Evolutionary conservation across 2,888 invertebrate species (phyloP).

Genomic region (Escarpia spicata): DNA sequence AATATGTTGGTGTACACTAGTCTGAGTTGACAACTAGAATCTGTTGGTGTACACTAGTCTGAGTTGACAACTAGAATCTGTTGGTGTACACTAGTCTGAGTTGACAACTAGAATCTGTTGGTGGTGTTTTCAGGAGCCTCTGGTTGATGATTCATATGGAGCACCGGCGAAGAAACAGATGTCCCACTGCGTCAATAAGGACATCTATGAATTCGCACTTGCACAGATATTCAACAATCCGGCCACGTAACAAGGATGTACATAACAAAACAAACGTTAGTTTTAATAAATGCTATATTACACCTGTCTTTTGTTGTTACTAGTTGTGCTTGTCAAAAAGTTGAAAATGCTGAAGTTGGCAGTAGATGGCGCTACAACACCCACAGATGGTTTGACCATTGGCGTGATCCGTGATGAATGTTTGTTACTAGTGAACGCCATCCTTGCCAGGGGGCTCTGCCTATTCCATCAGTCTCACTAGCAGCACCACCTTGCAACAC

Average conservation of each 20-base stretch:
- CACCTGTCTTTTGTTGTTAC: background rate
- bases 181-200: background rate
- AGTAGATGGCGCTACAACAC: background rate
- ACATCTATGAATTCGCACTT: background rate
- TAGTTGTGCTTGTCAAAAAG: background rate
- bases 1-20: no score
- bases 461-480: no score
- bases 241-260: background rate
- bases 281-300: background rate
- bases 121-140: background rate
- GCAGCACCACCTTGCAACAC: no score
- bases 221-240: constrained; percentile 1
- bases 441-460: no score
- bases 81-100: background rate
- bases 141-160: background rate
- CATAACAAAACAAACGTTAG: background rate
- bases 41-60: no score
- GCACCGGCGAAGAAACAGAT: constrained; percentile 9
- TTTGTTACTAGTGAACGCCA: no score
- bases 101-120: background rate
- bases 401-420: background rate
- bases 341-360: background rate
- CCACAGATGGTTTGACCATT: background rate
- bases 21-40: no score
- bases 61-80: no score